Base-by-base conservation (phyloP, 2,888 invertebrate genomes). In the Blastobasis adustella region DNA sequence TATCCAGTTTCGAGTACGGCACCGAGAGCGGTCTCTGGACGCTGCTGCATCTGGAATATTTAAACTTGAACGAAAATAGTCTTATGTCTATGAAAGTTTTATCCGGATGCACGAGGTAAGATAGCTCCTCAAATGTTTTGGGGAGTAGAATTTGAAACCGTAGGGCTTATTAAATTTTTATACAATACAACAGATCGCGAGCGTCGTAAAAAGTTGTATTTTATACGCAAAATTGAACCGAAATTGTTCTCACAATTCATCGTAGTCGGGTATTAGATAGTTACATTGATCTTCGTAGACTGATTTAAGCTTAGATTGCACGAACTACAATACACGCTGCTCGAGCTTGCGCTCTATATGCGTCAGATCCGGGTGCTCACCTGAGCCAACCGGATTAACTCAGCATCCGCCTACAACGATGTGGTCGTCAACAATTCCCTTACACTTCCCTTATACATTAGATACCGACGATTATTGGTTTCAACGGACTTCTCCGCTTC, bases 51-150 rank as follows among this genome's bases (percentile, higher is more conserved):
- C 77, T 92, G 4, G 82, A 89, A 55, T 85, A 79, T 51, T 68
- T 92, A 5, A 85, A 90, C 62, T 58, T 92, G 46, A 87, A 87
- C 52, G 82, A 89, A 57, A 92, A 92, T 62, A 83, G 81, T 58
- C 65, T 92, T 41, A 81, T 76, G 4, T 84, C 89, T 0, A 71
- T 92, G 69, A 82, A 82, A 71, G 79, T 91, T 59, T 89, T 91
- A 56, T 75, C 86, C 46, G 81, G 71, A 7, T 86, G 86, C 59
- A 73, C 67, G n/a, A 76, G 85, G 87, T 82, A 62, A 56, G 7
- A 39, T 58, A 54, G 48, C 54, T 50, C 23, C 23, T 23, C 23
- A 23, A 23, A 23, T 23, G 23, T 23, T 23, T 23, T 23, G 23
- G 23, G 23, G 23, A 23, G 23, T 23, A 23, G 23, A 23, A 23